phyloP scores from a whole-genome alignment of 2,113 vertebrate genomes.

The Procavia capensis region DNA sequence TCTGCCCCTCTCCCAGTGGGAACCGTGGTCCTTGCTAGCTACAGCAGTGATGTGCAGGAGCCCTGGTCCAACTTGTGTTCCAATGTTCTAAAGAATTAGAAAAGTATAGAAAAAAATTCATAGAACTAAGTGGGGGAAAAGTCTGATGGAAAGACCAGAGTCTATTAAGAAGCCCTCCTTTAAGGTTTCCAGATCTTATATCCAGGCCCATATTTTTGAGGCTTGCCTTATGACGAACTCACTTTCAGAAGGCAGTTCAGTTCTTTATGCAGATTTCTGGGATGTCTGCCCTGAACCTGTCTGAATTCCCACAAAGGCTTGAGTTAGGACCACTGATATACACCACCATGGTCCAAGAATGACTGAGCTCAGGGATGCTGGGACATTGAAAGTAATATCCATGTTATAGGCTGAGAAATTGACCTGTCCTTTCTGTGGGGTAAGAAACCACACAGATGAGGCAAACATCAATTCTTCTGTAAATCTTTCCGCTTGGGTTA shows the following conservation, averaged over 20 bases:
- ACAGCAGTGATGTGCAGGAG: too few relatives aligned
- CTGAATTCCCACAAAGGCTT: not conserved
- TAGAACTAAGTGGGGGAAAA: not conserved
- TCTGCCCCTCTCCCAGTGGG: not conserved
- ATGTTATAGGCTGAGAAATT: not conserved
- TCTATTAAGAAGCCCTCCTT: not conserved
- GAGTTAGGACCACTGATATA: not conserved
- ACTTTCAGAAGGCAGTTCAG: not conserved
- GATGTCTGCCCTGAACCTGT: not conserved
- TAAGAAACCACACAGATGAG: not conserved
- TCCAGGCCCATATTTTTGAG: not conserved
- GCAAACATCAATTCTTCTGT: not conserved
- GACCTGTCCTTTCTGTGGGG: not conserved
- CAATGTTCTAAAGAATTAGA: not conserved
- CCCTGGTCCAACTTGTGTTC: not conserved
- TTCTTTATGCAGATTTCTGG: conserved; percentile 35
- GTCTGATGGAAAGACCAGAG: not conserved
- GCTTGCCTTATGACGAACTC: not conserved
- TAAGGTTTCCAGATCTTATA: not conserved
- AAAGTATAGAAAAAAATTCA: not conserved
- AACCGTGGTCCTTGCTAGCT: not conserved
- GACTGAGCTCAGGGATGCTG: not conserved
- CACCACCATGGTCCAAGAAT: not conserved
- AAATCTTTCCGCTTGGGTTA: conserved; percentile 7
- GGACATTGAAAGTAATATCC: not conserved